Evolutionary conservation across 2,113 vertebrate genomes (phyloP).

Genomic region (Globicephala melas): DNA sequence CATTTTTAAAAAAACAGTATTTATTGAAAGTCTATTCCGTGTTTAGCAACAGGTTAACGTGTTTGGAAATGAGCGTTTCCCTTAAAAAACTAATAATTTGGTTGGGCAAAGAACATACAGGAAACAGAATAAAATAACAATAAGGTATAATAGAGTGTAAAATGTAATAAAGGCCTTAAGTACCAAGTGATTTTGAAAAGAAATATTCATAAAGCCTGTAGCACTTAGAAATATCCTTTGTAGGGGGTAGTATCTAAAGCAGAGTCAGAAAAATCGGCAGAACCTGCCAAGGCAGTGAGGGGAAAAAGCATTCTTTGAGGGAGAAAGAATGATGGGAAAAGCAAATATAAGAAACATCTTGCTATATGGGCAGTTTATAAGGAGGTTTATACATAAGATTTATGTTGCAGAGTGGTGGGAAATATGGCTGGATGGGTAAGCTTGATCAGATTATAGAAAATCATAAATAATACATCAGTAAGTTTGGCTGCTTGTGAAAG

Average conservation of each 20-base stretch:
- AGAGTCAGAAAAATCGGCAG: background rate
- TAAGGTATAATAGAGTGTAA: background rate
- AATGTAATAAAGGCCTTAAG: background rate
- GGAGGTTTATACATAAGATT: background rate
- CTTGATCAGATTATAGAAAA: background rate
- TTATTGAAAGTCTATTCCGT: background rate
- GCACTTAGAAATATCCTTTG: background rate
- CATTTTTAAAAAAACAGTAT: background rate
- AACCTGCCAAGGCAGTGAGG: background rate
- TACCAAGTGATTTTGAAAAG: background rate
- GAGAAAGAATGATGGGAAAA: background rate
- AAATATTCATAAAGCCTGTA: background rate
- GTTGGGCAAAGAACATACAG: background rate
- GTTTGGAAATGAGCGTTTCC: background rate
- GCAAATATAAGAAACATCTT: background rate
- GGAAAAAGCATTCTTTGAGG: background rate
- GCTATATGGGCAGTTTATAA: background rate
- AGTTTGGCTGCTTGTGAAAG: background rate
- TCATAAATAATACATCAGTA: background rate
- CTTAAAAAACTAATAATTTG: conserved; percentile 13
- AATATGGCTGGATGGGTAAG: background rate
- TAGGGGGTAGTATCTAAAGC: background rate
- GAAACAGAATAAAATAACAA: background rate
- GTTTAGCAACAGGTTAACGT: background rate
- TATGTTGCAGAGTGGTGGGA: background rate